Conservation (phyloP, 2,888 invertebrate species). For the Phasia obesa region DNA sequence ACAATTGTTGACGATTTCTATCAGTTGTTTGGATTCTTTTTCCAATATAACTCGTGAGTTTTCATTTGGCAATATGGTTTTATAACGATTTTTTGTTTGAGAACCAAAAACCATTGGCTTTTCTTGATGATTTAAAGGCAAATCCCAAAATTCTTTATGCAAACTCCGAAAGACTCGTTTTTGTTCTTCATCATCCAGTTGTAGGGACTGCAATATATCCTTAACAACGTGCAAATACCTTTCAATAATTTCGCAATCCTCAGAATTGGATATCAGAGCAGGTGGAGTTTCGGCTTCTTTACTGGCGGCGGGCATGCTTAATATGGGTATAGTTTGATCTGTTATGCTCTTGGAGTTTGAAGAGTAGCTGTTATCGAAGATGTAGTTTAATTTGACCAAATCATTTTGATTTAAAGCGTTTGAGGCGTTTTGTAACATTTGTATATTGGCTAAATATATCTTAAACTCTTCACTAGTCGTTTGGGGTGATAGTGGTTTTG, state of each 20-base stretch:
- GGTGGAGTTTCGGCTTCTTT: slow-evolving; percentile 75
- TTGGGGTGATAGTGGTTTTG: slow-evolving; percentile 87
- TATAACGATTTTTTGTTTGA: slow-evolving; percentile 94
- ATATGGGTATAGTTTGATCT: slow-evolving; percentile 66
- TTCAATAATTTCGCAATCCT: slow-evolving; percentile 77
- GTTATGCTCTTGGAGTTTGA: slow-evolving; percentile 71
- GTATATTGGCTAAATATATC: slow-evolving; percentile 88
- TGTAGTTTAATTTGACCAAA: slow-evolving; percentile 84
- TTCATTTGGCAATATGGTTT: slow-evolving; percentile 94
- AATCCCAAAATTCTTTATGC: slow-evolving; percentile 96
- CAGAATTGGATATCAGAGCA: slow-evolving; percentile 76
- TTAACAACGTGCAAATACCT: slow-evolving; percentile 76
- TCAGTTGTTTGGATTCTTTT: slow-evolving; percentile 75
- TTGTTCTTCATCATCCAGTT: slow-evolving; percentile 85
- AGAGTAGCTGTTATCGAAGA: slow-evolving; percentile 83
- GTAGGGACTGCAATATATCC: slow-evolving; percentile 72
- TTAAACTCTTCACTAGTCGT: slow-evolving; percentile 88
- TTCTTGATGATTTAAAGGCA: slow-evolving; percentile 95
- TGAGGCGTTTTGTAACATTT: slow-evolving; percentile 88
- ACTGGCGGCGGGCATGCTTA: slow-evolving; percentile 60
- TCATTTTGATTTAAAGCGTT: slow-evolving; percentile 86
- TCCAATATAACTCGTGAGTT: slow-evolving; percentile 90
- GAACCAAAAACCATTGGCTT: slow-evolving; percentile 94
- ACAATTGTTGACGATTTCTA: slow-evolving; percentile 67
- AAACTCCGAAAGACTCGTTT: slow-evolving; percentile 86